Conservation (phyloP, 1,140 invertebrate species). For the Heliconius himera region DNA sequence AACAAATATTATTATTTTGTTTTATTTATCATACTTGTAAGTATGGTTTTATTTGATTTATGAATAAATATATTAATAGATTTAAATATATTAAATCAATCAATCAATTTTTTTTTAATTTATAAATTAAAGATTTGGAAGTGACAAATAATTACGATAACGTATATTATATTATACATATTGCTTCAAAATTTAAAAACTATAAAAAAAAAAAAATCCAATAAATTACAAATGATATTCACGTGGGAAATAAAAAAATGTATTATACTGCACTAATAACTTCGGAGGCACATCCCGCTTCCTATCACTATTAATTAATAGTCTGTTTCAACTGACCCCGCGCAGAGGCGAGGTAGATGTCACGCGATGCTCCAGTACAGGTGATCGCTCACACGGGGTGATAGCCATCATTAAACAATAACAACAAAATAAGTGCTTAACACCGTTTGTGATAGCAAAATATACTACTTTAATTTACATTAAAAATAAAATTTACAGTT, state of each 20-base stretch:
- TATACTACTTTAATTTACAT: no score
- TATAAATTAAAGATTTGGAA: no score
- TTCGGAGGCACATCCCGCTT: conserved; percentile 34
- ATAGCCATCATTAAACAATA: conserved; percentile 42
- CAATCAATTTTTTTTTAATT: no score
- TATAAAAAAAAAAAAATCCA: not conserved
- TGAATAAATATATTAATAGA: no score
- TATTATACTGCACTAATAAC: conserved; percentile 34
- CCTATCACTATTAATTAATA: conserved; percentile 49
- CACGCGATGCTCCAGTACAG: conserved; percentile 57
- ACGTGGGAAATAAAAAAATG: conserved; percentile 32
- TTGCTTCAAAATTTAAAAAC: no score
- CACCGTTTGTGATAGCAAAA: not conserved
- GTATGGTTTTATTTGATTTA: no score
- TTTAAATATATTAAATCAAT: no score
- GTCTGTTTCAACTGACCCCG: conserved; percentile 42
- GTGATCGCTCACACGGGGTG: conserved; percentile 59
- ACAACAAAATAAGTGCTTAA: not conserved
- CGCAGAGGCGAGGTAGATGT: conserved; percentile 21
- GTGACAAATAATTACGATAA: no score
- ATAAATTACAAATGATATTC: not conserved
- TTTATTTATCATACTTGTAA: no score
- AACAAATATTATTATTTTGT: no score
- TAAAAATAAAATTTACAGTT: no score
- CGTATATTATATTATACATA: no score